Conservation (phyloP, 2,888 invertebrate species). For the Pseudococcus viburni region DNA sequence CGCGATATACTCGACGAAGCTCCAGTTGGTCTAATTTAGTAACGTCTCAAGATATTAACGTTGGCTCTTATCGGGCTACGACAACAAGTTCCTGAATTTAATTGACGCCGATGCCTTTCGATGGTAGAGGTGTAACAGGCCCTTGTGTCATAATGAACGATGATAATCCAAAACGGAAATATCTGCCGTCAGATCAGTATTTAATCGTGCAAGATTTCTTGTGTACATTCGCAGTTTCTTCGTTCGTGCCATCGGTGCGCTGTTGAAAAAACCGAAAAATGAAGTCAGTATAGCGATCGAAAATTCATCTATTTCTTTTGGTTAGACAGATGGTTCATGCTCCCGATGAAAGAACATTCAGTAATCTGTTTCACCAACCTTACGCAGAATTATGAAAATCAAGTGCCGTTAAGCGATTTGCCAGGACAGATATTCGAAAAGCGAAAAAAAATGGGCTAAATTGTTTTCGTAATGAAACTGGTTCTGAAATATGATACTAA, state of each 20-base stretch:
- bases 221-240: constrained; percentile 68
- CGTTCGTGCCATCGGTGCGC: constrained; percentile 67
- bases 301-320: constrained; percentile 52
- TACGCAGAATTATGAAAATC: background rate
- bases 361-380: constrained; percentile 13
- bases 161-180: constrained; percentile 67
- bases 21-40: constrained; percentile 58
- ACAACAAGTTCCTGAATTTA: background rate
- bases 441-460: constrained; percentile 56
- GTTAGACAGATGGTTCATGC: constrained; percentile 64
- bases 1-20: constrained; percentile 34
- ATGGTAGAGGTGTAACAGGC: constrained; percentile 64
- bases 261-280: constrained; percentile 62
- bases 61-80: background rate
- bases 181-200: constrained; percentile 64
- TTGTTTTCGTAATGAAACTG: constrained; percentile 9
- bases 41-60: constrained; percentile 7
- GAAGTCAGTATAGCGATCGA: constrained; percentile 59
- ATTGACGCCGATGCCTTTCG: constrained; percentile 58
- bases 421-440: constrained; percentile 45
- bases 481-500: constrained; percentile 16
- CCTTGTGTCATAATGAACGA: constrained; percentile 67
- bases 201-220: constrained; percentile 66
- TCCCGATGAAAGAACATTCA: constrained; percentile 19
- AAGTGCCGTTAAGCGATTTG: constrained; percentile 6